Conservation (phyloP, 2,888 invertebrate species). For the Odontothrips loti region DNA sequence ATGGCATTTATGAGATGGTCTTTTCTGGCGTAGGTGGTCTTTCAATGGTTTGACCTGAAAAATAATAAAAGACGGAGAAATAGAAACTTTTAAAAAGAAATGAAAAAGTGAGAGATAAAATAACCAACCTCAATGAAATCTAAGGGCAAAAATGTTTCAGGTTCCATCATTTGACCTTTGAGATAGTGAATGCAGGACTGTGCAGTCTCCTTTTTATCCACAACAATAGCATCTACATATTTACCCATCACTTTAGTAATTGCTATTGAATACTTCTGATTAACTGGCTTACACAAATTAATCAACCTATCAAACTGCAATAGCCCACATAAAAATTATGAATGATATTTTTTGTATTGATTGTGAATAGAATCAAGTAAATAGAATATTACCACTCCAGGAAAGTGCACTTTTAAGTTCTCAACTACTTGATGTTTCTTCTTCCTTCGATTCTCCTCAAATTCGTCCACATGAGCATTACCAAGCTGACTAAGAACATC, state of each 20-base stretch:
- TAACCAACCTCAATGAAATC: background rate
- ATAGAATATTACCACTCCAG: background rate
- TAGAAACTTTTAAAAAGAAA: background rate
- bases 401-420: background rate
- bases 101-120: background rate
- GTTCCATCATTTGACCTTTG: background rate
- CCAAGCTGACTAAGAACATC: background rate
- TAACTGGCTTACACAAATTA: background rate
- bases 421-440: background rate
- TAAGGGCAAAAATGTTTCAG: background rate
- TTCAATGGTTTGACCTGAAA: background rate
- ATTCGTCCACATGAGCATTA: background rate
- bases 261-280: background rate
- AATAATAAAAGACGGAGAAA: background rate
- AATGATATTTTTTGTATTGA: background rate
- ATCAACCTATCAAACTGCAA: background rate
- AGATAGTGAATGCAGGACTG: background rate
- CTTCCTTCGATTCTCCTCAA: background rate
- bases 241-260: slow-evolving; percentile 15
- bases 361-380: background rate
- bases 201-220: background rate
- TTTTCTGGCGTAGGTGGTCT: background rate
- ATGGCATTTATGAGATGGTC: background rate
- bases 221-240: background rate
- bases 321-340: background rate